Percentiles rank a stretch among this genome's conserved stretches.
Evolutionary conservation across 2,888 invertebrate species (phyloP).

Genomic region (Dryomyza anilis): DNA sequence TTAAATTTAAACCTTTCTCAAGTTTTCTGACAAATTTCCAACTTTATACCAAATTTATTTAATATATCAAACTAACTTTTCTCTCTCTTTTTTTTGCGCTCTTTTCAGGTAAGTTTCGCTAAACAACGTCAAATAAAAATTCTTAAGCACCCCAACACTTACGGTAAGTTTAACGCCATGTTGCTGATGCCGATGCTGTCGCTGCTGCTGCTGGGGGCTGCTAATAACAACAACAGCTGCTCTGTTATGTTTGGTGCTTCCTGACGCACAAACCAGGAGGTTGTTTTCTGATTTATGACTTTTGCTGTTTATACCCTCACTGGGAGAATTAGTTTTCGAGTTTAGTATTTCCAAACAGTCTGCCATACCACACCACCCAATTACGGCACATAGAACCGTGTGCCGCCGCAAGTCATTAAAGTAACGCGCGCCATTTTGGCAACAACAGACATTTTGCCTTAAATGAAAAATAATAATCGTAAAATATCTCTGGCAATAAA

Average conservation of each 20-base stretch:
- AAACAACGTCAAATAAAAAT: too few relatives aligned
- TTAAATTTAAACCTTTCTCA: too few relatives aligned
- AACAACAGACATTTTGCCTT: background rate
- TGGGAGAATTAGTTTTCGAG: too few relatives aligned
- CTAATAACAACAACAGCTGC: background rate
- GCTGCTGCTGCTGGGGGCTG: too few relatives aligned
- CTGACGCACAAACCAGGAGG: too few relatives aligned
- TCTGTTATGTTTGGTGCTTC: background rate
- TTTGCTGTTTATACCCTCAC: too few relatives aligned
- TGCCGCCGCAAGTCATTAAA: background rate
- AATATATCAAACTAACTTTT: background rate
- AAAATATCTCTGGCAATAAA: slow-evolving; percentile 15
- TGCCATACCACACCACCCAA: background rate
- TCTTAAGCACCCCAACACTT: background rate
- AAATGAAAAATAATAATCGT: slow-evolving; percentile 10
- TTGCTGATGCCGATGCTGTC: too few relatives aligned
- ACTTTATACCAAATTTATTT: background rate
- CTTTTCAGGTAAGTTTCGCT: slow-evolving; percentile 18
- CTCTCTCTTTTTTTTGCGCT: background rate
- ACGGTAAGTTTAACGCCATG: slow-evolving; percentile 3
- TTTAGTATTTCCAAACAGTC: too few relatives aligned
- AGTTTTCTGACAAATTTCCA: too few relatives aligned
- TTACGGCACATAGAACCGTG: background rate
- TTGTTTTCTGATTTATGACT: slow-evolving; percentile 7
- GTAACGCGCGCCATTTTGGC: background rate